Evolutionary conservation across 2,797 vertebrate species (phyloP).

Genomic region (Moxostoma hubbsi): DNA sequence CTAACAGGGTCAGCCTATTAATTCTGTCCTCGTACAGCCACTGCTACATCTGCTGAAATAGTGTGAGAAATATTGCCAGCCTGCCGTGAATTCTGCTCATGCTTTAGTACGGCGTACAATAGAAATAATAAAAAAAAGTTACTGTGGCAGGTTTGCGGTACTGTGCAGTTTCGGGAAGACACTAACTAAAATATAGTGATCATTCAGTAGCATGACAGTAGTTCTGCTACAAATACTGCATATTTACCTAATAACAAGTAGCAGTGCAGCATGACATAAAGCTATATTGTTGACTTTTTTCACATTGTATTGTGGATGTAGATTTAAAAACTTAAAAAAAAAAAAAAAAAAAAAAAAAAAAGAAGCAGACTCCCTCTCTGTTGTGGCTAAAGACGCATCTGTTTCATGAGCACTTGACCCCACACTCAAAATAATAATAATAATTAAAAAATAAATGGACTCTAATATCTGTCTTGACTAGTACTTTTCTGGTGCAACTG

Average conservation of each 20-base stretch:
- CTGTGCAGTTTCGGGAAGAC: background rate
- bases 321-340: background rate
- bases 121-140: background rate
- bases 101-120: slow-evolving; percentile 1
- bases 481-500: too few species aligned
- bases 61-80: slow-evolving; percentile 25
- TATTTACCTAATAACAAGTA: background rate
- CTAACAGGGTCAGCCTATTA: slow-evolving; percentile 76
- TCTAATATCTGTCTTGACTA: too few species aligned
- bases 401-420: too few species aligned
- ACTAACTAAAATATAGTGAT: background rate
- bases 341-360: too few species aligned
- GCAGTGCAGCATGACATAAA: slow-evolving; percentile 9
- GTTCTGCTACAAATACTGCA: slow-evolving; percentile 3
- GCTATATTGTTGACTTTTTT: slow-evolving; percentile 5
- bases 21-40: slow-evolving; percentile 73
- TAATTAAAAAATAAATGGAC: too few species aligned
- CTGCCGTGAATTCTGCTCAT: slow-evolving; percentile 29
- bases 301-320: background rate
- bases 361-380: too few species aligned
- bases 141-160: background rate
- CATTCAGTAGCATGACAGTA: background rate
- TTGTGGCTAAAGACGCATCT: too few species aligned
- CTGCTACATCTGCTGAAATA: slow-evolving; percentile 24
- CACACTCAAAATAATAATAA: too few species aligned